Evolutionary conservation across 2,113 vertebrate species (phyloP), one percentile per base, ranked within the genome.

Genomic region (Orycteropus afer): DNA sequence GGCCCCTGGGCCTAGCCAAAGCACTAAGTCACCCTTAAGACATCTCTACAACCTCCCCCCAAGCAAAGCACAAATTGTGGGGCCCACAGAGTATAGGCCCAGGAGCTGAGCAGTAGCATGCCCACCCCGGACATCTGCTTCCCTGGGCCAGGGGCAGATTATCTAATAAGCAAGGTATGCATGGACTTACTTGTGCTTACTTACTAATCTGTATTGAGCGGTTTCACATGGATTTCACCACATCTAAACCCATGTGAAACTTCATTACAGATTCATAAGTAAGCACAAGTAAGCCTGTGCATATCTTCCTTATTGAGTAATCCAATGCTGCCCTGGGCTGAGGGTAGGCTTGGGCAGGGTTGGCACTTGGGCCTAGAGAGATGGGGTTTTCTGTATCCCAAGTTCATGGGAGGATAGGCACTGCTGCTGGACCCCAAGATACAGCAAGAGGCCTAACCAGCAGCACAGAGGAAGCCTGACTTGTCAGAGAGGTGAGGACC

Each of bases 31-130:
- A 71, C 93, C 45, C 34, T 32, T 59, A 37, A 85, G 73, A 92
- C 32, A 76, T 79, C 82, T 92, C 85, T 95, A 57, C 2, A 1
- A 79, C 73, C 93, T 65, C 17, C 82, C 40, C 71, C 61, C 47
- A 96, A 97, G 89, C 91, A 95, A 97, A 97, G 97, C 97, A 97
- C 97, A 97, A 97, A 95, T 89, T 55, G 22, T 49, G 77, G 83
- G 67, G 59, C 85, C 65, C 37, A 5, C 32, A 81, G 47, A 76
- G 65, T 73, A 47, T 25, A 53, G 93, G 53, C 59, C 34, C 29
- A 0, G 73, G 77, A 51, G 15, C 29, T 89, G 53, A 55, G 40
- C 78, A 9, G 4, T 82, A 79, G 27, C 23, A 0, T 23, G 1
- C 34, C 51, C 23, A 27, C 67, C 37, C 3, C 0, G 1, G 57